Percentiles rank a stretch among this genome's conserved stretches.
Conservation (phyloP, 2,113 vertebrate species). For the Pseudopipra pipra region DNA sequence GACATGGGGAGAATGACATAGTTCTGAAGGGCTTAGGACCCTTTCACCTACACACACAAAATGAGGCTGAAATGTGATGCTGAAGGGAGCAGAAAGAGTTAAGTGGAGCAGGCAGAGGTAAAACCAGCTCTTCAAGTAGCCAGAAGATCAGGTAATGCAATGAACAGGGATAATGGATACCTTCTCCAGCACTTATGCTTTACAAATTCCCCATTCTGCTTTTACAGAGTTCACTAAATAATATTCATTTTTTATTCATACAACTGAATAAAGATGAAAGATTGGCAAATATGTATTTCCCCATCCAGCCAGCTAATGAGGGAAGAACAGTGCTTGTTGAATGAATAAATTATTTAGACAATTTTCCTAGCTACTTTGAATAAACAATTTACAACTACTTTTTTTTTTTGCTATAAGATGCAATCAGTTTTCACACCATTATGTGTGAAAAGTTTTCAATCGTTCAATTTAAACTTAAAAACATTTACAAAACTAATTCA, state of each 20-base stretch:
- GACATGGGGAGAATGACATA: fast-evolving
- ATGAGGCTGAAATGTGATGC: neutral
- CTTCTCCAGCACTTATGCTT: neutral
- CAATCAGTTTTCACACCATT: neutral
- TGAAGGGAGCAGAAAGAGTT: neutral
- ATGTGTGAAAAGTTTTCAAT: neutral
- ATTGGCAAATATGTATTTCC: neutral
- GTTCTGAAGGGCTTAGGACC: neutral
- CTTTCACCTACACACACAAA: neutral
- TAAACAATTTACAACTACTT: neutral
- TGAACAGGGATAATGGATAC: neutral
- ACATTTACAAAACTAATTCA: neutral
- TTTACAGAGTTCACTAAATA: neutral
- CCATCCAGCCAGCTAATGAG: neutral
- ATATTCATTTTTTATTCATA: neutral
- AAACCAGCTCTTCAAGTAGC: neutral
- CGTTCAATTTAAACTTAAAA: neutral
- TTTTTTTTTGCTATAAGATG: neutral
- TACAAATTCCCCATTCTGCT: neutral
- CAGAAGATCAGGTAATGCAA: neutral
- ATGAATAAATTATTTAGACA: neutral
- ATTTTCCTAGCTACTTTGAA: neutral
- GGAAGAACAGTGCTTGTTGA: neutral
- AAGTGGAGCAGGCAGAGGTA: neutral
- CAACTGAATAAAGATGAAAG: neutral